phyloP scores from a whole-genome alignment of 2,888 invertebrate species.

The Dicycla oo region DNA sequence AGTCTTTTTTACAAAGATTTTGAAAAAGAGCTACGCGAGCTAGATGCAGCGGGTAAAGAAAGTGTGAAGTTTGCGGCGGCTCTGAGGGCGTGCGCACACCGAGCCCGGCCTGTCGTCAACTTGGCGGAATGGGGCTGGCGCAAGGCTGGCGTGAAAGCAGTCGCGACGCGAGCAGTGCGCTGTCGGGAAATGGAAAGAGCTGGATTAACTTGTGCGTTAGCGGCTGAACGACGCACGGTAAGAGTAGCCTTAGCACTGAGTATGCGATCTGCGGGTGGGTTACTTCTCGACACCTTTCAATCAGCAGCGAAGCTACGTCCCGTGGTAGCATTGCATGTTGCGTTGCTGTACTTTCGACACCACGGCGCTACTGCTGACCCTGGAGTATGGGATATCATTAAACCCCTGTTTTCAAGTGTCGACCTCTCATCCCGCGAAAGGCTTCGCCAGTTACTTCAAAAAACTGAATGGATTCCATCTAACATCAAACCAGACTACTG shows the following conservation, averaged over 20 bases:
- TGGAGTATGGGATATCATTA: conserved; percentile 74
- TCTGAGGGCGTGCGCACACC: conserved; percentile 73
- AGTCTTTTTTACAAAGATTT: conserved; percentile 40
- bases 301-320: conserved; percentile 40
- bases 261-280: conserved; percentile 28
- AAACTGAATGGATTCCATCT: conserved; percentile 66
- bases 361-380: conserved; percentile 57
- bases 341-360: conserved; percentile 65
- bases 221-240: conserved; percentile 69
- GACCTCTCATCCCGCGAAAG: conserved; percentile 59
- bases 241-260: conserved; percentile 71
- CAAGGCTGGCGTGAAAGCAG: conserved; percentile 75
- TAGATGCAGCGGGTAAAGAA: conserved; percentile 47
- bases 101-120: conserved; percentile 70
- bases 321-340: conserved; percentile 69
- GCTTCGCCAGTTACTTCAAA: conserved; percentile 34
- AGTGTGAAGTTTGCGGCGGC: conserved; percentile 63
- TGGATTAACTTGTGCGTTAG: conserved; percentile 61
- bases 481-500: conserved; percentile 73
- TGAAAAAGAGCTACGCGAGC: conserved; percentile 46
- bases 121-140: conserved; percentile 71
- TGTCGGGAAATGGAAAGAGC: conserved; percentile 67
- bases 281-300: conserved; percentile 35
- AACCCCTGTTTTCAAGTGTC: conserved; percentile 68
- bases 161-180: conserved; percentile 71